These are phyloP conservation scores for Cladorhizidae sp. DNA, from an alignment of 37 sponge, comb jelly and placozoan species.

Conservation along the genomic window DNA sequence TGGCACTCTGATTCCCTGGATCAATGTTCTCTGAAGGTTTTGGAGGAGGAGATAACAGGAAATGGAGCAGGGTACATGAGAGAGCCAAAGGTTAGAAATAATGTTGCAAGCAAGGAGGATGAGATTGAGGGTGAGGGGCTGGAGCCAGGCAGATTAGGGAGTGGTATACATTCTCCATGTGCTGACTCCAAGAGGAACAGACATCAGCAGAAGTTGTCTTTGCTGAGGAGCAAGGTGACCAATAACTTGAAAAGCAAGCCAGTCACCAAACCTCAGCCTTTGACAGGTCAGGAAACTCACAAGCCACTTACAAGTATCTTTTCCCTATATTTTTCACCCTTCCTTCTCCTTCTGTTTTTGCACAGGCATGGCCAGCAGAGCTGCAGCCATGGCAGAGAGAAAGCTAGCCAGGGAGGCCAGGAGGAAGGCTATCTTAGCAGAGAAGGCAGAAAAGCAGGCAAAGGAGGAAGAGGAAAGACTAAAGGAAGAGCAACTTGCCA, in stretches of 20 bases:
- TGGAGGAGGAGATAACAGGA: too few relatives aligned
- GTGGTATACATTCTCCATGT: too few relatives aligned
- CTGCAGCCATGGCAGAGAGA: constrained; percentile 57
- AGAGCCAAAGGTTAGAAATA: too few relatives aligned
- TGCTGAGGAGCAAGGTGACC: background rate
- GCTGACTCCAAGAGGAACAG: too few relatives aligned
- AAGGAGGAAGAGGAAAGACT: constrained; percentile 53
- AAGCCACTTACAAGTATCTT: background rate
- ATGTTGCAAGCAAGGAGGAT: too few relatives aligned
- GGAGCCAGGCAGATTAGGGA: too few relatives aligned
- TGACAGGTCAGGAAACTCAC: constrained; percentile 40
- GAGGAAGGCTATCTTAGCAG: constrained; percentile 30
- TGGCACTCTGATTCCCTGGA: too few relatives aligned
- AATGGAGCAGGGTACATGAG: too few relatives aligned
- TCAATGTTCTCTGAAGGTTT: too few relatives aligned
- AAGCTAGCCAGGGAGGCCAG: constrained; percentile 46
- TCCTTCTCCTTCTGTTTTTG: background rate
- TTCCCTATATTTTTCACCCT: background rate
- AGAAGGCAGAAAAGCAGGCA: constrained; percentile 17
- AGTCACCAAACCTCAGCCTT: constrained; percentile 39
- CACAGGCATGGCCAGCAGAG: constrained; percentile 61
- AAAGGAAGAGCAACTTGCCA: constrained; percentile 35
- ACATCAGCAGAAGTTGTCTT: too few relatives aligned
- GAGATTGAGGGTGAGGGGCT: too few relatives aligned
- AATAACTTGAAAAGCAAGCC: constrained; percentile 13